Base-by-base conservation (phyloP, 1,140 invertebrate genomes). In the Matsumurasca onukii region DNA sequence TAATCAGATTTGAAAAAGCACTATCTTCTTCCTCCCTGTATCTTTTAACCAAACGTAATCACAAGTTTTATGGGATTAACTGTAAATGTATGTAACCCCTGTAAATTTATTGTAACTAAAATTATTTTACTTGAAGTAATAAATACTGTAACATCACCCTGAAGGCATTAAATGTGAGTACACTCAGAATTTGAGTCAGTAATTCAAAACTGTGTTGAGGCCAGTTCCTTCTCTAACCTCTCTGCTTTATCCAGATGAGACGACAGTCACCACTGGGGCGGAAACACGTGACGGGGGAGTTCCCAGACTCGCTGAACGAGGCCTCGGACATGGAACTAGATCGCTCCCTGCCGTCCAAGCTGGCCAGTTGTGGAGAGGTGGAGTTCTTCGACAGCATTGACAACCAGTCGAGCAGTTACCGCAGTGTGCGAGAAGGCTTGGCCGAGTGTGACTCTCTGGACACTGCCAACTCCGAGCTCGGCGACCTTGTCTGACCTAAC, bases 391-490 rank as follows among this genome's bases (percentile, higher is more conserved):
- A 86, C 70, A 85, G 84, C 73, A 85, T 85, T 49, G 82, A 86
- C 72, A 51, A 67, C 29, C 31, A 82, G 80, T 79, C 70, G 74
- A 81, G 73, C 77, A 80, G 71, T 78, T 80, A 73, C 74, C 80
- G 71, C 49, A 76, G 67, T 68, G 78, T 71, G 62, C 78, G 82
- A 34, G 84, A 86, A 69, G 83, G 82, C 3, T 75, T 85, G 64
- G 83, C 84, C 22, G 83, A 86, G 69, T 83, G 80, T 72, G 84
- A 85, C 72, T 85, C 83, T 2, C 77, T 85, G 29, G 84, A 86
- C 67, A 22, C 34, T n/a, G n/a, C n/a, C n/a, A n/a, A n/a, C n/a
- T 39, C 66, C 12, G 66, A 68, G 30, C 22, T 59, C 9, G 52
- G 31, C 2, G 62, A 65, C 17, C 39, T 65, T 5, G 62, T 65